Evolutionary conservation across 2,797 vertebrate genomes (phyloP).

Genomic region (Eulemur rubriventer): DNA sequence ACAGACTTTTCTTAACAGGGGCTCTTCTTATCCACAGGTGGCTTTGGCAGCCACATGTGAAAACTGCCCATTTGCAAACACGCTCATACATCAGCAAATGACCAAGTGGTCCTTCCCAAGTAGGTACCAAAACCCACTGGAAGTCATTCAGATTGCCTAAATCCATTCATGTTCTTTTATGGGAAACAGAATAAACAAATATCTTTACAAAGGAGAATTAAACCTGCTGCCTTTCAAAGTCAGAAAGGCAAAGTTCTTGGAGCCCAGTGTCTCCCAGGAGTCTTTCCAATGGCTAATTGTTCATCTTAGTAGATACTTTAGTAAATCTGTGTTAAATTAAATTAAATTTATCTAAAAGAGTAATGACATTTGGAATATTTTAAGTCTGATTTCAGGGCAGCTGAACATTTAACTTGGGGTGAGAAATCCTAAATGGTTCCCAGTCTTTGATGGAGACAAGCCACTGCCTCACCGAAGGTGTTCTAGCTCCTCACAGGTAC

Average conservation of each 20-base stretch:
- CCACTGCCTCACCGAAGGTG: background rate
- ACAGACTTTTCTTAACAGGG: background rate
- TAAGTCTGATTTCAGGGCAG: background rate
- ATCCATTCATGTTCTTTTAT: background rate
- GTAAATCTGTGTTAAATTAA: background rate
- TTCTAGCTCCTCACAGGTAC: background rate
- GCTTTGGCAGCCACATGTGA: background rate
- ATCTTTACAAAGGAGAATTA: background rate
- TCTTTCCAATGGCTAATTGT: background rate
- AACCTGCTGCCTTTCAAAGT: background rate
- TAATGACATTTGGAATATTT: background rate
- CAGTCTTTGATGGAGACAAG: background rate
- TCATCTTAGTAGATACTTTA: background rate
- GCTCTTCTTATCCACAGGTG: background rate
- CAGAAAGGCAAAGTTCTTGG: background rate
- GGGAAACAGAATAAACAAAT: conserved; percentile 23
- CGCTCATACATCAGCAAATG: background rate
- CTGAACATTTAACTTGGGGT: background rate
- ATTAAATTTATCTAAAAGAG: background rate
- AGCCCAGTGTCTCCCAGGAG: background rate
- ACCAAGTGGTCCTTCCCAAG: background rate
- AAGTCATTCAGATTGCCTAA: background rate
- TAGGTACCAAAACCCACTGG: background rate
- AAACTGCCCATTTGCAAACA: background rate
- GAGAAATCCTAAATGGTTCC: background rate